Percentiles rank a stretch among this genome's conserved stretches.
Conservation (phyloP, 2,888 invertebrate species). For the Harmothoe impar region DNA sequence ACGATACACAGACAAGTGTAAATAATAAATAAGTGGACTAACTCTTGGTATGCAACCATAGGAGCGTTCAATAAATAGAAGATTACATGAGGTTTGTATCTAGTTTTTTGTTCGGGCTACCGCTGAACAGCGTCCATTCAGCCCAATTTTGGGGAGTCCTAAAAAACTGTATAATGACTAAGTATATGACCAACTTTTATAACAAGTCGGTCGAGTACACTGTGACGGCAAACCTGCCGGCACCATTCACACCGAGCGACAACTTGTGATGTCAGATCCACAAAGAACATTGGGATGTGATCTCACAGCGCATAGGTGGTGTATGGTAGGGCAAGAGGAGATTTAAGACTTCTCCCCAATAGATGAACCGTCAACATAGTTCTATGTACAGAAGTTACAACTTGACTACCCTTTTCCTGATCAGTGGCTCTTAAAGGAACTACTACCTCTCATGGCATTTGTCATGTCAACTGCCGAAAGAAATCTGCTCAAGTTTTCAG, state of each 20-base stretch:
- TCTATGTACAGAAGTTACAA: no score
- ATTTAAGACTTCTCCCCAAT: neutral
- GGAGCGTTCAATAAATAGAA: slow-evolving; percentile 53
- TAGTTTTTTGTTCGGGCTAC: neutral
- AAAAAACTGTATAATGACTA: slow-evolving; percentile 15
- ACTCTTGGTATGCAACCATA: slow-evolving; percentile 22
- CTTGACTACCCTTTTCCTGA: no score
- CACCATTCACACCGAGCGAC: neutral
- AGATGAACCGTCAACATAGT: neutral
- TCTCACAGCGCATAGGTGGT: neutral
- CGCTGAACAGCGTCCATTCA: no score
- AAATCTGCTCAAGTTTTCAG: no score
- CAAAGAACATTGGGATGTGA: no score
- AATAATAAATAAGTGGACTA: slow-evolving; percentile 60
- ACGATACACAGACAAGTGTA: slow-evolving; percentile 43
- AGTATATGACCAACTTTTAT: neutral
- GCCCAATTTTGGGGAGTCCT: neutral
- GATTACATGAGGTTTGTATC: neutral
- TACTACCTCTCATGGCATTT: no score
- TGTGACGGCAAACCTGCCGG: neutral
- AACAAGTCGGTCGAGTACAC: neutral
- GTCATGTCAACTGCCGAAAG: no score
- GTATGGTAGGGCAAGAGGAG: neutral
- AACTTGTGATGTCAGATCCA: neutral
- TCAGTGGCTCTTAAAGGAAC: no score